Percentiles rank a stretch among this genome's conserved stretches.
These are phyloP conservation scores for Salarias fasciatus DNA, from an alignment of 2,797 vertebrate genomes.

Conservation along the genomic window DNA sequence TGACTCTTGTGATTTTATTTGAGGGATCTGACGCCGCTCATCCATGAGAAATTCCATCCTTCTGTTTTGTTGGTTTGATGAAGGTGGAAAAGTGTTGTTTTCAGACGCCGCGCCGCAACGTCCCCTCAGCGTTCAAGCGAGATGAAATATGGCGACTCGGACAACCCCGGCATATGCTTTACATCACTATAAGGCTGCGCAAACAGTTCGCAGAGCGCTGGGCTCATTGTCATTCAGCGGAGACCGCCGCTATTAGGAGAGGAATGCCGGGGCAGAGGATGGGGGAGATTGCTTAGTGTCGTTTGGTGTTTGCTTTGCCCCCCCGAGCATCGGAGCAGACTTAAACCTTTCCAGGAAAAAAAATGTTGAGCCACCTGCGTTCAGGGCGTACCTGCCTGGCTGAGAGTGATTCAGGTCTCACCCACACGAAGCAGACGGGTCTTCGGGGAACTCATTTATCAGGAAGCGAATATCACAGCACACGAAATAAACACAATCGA, in stretches of 20 bases:
- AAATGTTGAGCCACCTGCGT: slow-evolving; percentile 53
- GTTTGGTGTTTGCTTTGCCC: slow-evolving; percentile 62
- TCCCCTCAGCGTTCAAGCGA: slow-evolving; percentile 16
- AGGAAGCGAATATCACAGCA: slow-evolving; percentile 26
- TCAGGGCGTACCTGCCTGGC: slow-evolving; percentile 44
- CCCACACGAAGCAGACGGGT: slow-evolving; percentile 13
- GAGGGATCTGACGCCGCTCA: slow-evolving; percentile 6
- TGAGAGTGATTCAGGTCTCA: slow-evolving; percentile 25
- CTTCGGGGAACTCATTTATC: slow-evolving; percentile 26
- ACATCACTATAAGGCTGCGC: slow-evolving; percentile 47
- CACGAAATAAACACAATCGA: slow-evolving; percentile 27
- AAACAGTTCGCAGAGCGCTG: slow-evolving; percentile 36
- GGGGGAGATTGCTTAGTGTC: slow-evolving; percentile 48
- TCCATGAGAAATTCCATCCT: slow-evolving; percentile 43
- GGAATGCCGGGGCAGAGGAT: slow-evolving; percentile 44
- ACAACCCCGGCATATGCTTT: slow-evolving; percentile 57
- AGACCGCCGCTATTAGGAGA: slow-evolving; percentile 40
- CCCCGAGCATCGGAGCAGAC: slow-evolving; percentile 50
- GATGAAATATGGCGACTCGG: slow-evolving; percentile 47
- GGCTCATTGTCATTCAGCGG: slow-evolving; percentile 54
- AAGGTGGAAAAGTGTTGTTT: slow-evolving; percentile 45
- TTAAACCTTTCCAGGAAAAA: slow-evolving; percentile 48
- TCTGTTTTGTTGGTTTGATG: slow-evolving; percentile 29
- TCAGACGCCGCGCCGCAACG: slow-evolving; percentile 16
- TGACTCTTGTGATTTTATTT: slow-evolving; percentile 28